Evolutionary conservation across 2,113 vertebrate genomes (phyloP).

Genomic region (Irena cyanogastra): DNA sequence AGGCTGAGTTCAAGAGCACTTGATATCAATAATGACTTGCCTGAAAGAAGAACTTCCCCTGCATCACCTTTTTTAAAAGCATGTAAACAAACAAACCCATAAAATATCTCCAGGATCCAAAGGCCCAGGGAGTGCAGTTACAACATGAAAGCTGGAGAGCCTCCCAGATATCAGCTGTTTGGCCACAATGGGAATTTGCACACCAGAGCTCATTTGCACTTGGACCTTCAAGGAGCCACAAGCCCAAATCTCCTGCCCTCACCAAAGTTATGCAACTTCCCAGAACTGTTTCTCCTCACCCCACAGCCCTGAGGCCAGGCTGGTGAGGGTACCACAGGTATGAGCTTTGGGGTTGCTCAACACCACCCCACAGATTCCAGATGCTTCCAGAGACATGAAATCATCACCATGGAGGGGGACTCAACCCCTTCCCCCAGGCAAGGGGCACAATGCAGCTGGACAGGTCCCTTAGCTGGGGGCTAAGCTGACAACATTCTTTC

Average conservation of each 20-base stretch:
- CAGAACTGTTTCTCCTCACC: background rate
- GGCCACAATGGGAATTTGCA: background rate
- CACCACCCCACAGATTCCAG: background rate
- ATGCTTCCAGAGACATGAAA: background rate
- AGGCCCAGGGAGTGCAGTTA: background rate
- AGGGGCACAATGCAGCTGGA: background rate
- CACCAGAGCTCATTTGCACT: background rate
- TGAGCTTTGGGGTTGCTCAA: background rate
- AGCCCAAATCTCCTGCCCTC: background rate
- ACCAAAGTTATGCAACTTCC: background rate
- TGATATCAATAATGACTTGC: background rate
- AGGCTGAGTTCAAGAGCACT: background rate
- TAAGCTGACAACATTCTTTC: background rate
- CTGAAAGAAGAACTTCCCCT: conserved; percentile 29
- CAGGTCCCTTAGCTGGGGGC: background rate
- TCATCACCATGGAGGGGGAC: background rate
- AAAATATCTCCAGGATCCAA: background rate
- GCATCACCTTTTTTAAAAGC: background rate
- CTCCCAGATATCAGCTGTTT: background rate
- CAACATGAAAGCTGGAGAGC: background rate
- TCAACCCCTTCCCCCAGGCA: background rate
- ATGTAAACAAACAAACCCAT: conserved; percentile 27
- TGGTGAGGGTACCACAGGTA: background rate
- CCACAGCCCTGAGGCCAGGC: background rate
- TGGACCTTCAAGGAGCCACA: background rate